phyloP scores from a whole-genome alignment of 2,113 vertebrate species.

The Pluvialis apricaria region DNA sequence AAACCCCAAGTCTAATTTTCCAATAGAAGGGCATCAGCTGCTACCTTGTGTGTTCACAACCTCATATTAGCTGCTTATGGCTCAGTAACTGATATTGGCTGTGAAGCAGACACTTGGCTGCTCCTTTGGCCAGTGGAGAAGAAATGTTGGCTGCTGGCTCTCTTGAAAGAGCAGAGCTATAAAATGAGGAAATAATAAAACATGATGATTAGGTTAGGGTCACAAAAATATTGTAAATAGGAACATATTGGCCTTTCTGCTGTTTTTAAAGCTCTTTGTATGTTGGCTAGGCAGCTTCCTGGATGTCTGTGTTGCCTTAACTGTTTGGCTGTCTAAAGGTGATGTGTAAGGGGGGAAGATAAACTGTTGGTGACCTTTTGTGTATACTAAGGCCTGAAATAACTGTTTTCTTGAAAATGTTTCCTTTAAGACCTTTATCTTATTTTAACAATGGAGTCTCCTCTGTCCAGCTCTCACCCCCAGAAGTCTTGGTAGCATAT shows the following conservation, averaged over 20 bases:
- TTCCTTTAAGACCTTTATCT: not conserved
- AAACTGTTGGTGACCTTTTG: not conserved
- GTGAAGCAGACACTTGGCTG: constrained; percentile 33
- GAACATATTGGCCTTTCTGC: constrained; percentile 31
- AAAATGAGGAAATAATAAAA: constrained; percentile 51
- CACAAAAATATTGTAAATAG: constrained; percentile 41
- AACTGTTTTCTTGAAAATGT: not conserved
- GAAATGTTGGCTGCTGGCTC: not conserved
- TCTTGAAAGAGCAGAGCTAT: constrained; percentile 23
- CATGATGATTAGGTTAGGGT: constrained; percentile 46
- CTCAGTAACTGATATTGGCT: constrained; percentile 40
- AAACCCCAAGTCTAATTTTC: constrained; percentile 49
- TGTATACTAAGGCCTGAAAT: not conserved
- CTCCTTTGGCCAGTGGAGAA: constrained; percentile 18
- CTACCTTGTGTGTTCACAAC: not conserved
- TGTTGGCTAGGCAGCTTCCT: not conserved
- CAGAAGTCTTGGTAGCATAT: not conserved
- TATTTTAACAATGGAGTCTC: not conserved
- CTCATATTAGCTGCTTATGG: not conserved
- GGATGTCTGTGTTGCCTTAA: not conserved
- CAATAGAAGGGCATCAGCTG: constrained; percentile 55
- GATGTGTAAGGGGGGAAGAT: not conserved
- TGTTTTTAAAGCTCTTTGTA: not conserved
- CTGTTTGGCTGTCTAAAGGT: not conserved
- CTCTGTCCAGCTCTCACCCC: not conserved